Conservation (phyloP, 2,113 vertebrate species). For the Anhinga anhinga region DNA sequence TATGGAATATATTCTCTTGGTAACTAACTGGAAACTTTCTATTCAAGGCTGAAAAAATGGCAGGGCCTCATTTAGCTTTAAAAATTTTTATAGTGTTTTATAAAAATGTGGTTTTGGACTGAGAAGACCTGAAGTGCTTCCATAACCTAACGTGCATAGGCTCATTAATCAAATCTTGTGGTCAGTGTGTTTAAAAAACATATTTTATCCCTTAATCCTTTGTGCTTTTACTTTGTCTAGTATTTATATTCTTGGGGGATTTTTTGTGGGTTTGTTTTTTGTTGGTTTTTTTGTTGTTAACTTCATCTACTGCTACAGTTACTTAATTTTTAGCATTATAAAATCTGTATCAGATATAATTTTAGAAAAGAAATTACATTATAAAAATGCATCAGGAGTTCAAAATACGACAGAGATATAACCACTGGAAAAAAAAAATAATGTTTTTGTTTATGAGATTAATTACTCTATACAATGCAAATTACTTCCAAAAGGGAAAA, state of each 20-base stretch:
- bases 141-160: background rate
- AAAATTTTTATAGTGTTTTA: background rate
- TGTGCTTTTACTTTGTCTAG: background rate
- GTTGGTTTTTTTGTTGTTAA: background rate
- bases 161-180: background rate
- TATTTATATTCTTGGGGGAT: background rate
- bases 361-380: background rate
- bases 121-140: background rate
- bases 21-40: background rate
- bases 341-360: background rate
- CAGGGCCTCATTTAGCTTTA: background rate
- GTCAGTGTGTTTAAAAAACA: background rate
- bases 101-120: background rate
- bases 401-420: background rate
- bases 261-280: background rate
- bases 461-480: background rate
- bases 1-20: background rate
- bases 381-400: background rate
- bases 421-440: background rate
- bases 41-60: background rate
- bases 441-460: background rate
- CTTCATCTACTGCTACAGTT: background rate
- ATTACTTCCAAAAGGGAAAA: background rate
- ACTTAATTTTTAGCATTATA: background rate
- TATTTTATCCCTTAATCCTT: background rate